These are phyloP conservation scores for Catharus fuscescens DNA, from an alignment of 2,113 vertebrate species.

Conservation along the genomic window DNA sequence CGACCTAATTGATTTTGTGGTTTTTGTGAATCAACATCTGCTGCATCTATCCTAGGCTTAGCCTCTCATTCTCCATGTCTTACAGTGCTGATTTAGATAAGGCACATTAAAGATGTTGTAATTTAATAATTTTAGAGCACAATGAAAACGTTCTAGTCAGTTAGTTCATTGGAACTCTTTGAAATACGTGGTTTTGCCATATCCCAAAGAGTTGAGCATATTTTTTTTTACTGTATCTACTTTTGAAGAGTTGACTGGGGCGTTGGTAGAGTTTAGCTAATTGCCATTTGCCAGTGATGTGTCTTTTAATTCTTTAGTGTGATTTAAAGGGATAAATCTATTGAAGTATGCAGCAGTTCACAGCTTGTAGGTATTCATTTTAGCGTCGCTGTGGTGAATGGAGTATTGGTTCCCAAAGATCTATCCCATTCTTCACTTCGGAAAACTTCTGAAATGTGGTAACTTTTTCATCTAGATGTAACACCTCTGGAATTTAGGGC, in stretches of 20 bases:
- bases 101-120: background rate
- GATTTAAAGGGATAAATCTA: background rate
- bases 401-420: background rate
- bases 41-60: background rate
- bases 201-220: background rate
- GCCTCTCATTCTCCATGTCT: background rate
- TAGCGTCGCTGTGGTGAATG: background rate
- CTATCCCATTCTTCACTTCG: background rate
- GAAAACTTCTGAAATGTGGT: background rate
- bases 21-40: background rate
- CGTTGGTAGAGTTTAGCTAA: background rate
- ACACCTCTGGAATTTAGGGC: background rate
- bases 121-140: background rate
- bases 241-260: background rate
- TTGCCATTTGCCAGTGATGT: background rate
- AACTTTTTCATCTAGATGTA: background rate
- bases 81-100: background rate
- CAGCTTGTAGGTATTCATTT: background rate
- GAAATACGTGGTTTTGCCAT: rapidly evolving
- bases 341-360: background rate
- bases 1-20: background rate
- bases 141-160: background rate
- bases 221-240: background rate
- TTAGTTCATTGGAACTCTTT: background rate
- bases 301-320: background rate